Percentiles rank a stretch among this genome's conserved stretches.
phyloP scores from a whole-genome alignment of 2,113 vertebrate species.

The Rutilus rutilus region DNA sequence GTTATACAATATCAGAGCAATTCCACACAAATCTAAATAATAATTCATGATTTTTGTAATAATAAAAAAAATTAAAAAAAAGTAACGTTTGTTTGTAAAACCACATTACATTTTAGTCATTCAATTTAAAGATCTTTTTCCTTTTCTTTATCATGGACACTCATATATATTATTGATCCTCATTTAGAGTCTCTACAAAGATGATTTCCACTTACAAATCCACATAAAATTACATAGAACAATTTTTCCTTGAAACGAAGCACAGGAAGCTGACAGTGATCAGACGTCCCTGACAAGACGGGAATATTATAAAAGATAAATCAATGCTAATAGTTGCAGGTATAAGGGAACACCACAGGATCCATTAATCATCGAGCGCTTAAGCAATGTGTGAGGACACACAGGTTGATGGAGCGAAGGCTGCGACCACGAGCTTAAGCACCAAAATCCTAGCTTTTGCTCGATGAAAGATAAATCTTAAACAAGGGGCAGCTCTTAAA shows the following conservation, averaged over 20 bases:
- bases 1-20: no score
- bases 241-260: background rate
- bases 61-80: no score
- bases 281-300: background rate
- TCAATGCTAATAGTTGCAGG: background rate
- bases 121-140: background rate
- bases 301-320: slow-evolving; percentile 14
- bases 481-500: slow-evolving; percentile 67
- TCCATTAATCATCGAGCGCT: slow-evolving; percentile 27
- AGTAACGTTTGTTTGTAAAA: no score
- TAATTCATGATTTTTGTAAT: no score
- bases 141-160: background rate
- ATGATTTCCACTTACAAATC: slow-evolving; percentile 12
- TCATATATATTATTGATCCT: background rate
- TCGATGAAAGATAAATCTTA: slow-evolving; percentile 72
- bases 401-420: slow-evolving; percentile 55
- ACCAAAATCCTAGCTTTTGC: slow-evolving; percentile 74
- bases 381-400: slow-evolving; percentile 43
- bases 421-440: slow-evolving; percentile 70
- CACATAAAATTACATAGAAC: background rate
- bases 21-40: no score
- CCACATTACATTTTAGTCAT: no score
- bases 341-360: slow-evolving; percentile 4
- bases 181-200: background rate
- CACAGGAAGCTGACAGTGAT: slow-evolving; percentile 12